phyloP scores from a whole-genome alignment of 2,888 invertebrate genomes.

The Imbricaverruca yamaguchii region DNA sequence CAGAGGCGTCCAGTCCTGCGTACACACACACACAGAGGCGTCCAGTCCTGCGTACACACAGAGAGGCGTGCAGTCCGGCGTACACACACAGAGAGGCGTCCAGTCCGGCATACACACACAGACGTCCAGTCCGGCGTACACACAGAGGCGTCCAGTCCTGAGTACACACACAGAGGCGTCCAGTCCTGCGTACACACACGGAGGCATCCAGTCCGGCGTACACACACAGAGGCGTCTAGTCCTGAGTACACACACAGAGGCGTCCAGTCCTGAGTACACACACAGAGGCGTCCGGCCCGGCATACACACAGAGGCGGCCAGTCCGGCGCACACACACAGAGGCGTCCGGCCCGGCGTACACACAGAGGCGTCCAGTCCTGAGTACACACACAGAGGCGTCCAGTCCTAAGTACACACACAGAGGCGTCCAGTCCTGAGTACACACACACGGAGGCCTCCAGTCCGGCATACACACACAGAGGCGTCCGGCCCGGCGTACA shows the following conservation, averaged over 20 bases:
- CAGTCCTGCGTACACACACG: conserved; percentile 35
- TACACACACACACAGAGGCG: too few species aligned
- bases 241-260: too few species aligned
- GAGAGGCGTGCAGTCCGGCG: neutral
- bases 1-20: too few species aligned
- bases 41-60: too few species aligned
- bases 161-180: conserved; percentile 12
- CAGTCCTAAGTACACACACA: neutral
- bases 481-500: too few species aligned
- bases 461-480: too few species aligned
- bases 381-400: too few species aligned
- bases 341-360: neutral
- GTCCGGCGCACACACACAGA: conserved; percentile 11
- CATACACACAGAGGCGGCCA: neutral
- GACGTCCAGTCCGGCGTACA: neutral
- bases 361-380: too few species aligned
- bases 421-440: too few species aligned
- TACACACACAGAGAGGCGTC: too few species aligned
- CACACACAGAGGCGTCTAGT: too few species aligned
- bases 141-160: neutral
- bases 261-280: neutral
- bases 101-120: neutral
- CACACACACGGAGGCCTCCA: too few species aligned
- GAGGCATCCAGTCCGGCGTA: neutral
- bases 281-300: neutral